These are phyloP conservation scores for Alosa alosa DNA, from an alignment of 2,113 vertebrate species.

Conservation along the genomic window DNA sequence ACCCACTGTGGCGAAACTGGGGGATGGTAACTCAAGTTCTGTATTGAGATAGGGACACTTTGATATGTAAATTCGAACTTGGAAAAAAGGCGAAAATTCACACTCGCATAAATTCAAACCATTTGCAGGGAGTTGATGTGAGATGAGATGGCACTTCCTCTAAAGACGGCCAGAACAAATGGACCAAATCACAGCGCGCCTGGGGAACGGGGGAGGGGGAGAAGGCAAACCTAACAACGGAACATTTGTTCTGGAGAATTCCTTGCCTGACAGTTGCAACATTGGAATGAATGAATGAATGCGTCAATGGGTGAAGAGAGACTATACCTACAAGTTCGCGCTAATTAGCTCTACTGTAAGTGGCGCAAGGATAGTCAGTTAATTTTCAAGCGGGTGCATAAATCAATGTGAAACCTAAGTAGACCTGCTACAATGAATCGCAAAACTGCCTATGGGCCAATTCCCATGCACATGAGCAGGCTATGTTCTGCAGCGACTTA, in stretches of 20 bases:
- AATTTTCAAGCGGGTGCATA: background rate
- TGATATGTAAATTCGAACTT: slow-evolving; percentile 74
- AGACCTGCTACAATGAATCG: background rate
- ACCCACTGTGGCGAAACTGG: slow-evolving; percentile 45
- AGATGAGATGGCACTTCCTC: slow-evolving; percentile 75
- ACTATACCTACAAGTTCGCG: background rate
- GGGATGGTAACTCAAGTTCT: slow-evolving; percentile 69
- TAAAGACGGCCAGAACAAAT: slow-evolving; percentile 71
- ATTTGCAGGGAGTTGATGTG: slow-evolving; percentile 66
- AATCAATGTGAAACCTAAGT: background rate
- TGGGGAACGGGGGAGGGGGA: slow-evolving; percentile 49
- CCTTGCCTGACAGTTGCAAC: slow-evolving; percentile 45
- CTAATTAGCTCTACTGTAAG: slow-evolving; percentile 1
- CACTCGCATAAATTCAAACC: slow-evolving; percentile 67
- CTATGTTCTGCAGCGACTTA: background rate
- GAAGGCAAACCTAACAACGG: slow-evolving; percentile 46
- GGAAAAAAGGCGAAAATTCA: slow-evolving; percentile 72
- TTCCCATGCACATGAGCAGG: background rate
- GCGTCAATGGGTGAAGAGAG: background rate
- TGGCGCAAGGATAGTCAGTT: background rate
- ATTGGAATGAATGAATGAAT: slow-evolving; percentile 42
- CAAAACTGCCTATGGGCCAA: background rate
- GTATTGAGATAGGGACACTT: slow-evolving; percentile 74
- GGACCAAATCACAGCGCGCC: slow-evolving; percentile 61
- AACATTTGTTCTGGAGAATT: slow-evolving; percentile 62